phyloP scores from a whole-genome alignment of 2,113 vertebrate genomes.

The Mesocricetus auratus region DNA sequence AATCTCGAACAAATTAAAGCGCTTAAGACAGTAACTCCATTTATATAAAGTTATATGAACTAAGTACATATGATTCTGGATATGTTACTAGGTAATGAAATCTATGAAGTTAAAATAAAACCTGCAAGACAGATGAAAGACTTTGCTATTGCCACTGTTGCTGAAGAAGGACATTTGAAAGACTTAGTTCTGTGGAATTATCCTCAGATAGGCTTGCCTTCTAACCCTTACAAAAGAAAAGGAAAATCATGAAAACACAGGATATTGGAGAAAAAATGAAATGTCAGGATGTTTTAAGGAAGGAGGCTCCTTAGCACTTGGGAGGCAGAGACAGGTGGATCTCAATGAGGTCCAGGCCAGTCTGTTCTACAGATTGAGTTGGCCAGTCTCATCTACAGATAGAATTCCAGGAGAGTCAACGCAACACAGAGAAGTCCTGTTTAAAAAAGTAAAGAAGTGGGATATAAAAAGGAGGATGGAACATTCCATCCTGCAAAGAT shows the following conservation, averaged over 20 bases:
- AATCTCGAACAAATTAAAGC: conserved; percentile 16
- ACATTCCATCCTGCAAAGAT: neutral
- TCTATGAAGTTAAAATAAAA: neutral
- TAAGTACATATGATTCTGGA: neutral
- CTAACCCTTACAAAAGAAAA: neutral
- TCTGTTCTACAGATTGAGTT: too few relatives aligned
- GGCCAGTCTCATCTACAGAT: too few relatives aligned
- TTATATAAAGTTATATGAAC: neutral
- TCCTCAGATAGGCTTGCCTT: neutral
- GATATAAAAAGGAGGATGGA: neutral
- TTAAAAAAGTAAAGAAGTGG: too few relatives aligned
- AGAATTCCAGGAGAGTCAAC: too few relatives aligned
- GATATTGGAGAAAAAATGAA: neutral
- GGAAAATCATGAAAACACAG: neutral
- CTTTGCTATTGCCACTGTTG: neutral
- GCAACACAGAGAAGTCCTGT: too few relatives aligned
- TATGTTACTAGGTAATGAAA: neutral
- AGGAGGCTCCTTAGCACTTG: neutral
- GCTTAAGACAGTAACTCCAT: neutral
- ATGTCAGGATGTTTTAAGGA: neutral
- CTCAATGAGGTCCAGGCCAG: too few relatives aligned
- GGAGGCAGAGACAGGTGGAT: too few relatives aligned
- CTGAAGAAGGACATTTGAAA: neutral
- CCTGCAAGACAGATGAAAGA: neutral
- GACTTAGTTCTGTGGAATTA: neutral